Evolutionary conservation across 2,888 invertebrate genomes (phyloP), one percentile per base, ranked within the genome.

Genomic region (Oscheius sp.): DNA sequence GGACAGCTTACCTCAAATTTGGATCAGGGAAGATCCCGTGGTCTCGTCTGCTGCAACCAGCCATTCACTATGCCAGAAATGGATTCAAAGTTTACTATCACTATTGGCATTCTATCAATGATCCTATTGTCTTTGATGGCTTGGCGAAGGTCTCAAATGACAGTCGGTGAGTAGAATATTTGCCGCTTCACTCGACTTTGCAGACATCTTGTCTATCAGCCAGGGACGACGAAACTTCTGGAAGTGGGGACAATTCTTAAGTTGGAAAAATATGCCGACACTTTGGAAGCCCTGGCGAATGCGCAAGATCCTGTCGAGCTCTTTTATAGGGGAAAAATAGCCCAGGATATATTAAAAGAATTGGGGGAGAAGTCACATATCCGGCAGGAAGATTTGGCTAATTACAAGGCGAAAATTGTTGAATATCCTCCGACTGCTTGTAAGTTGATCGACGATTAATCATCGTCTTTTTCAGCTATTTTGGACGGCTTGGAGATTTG

Each of bases 401-500:
- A 69, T 25, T 87, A 85, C 59, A 74, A 78, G 68, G 84, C 86
- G 2, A 35, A 76, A 1, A 75, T 87, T 23, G 79, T 85, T 69
- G 85, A 58, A 7, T 7, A 35, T 35, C 35, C 35, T 35, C 35
- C 35, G 5, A 35, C 9, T 35, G 35, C 35, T 35, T 35, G 35
- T 35, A 9, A 35, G 35, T 35, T 35, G 9, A 68, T 13, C 79
- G 85, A 7, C 83, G 35, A 35, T 35, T 35, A 9, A 35, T 35
- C 35, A 6, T 87, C 45, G 83, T 87, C 18, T 77, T 79, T 29
- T 83, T 84, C 55, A 66, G 81, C 6, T 84, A 86, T 12, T 69
- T 74, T 55, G 63, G 85, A 72, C 21, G 91, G 92, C 0, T 91
- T 93, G 82, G 92, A 91, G 0, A 90, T 97, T 55, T 93, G 93